Base-by-base conservation (phyloP, 2,797 vertebrate genomes). In the Danio kyathit region DNA sequence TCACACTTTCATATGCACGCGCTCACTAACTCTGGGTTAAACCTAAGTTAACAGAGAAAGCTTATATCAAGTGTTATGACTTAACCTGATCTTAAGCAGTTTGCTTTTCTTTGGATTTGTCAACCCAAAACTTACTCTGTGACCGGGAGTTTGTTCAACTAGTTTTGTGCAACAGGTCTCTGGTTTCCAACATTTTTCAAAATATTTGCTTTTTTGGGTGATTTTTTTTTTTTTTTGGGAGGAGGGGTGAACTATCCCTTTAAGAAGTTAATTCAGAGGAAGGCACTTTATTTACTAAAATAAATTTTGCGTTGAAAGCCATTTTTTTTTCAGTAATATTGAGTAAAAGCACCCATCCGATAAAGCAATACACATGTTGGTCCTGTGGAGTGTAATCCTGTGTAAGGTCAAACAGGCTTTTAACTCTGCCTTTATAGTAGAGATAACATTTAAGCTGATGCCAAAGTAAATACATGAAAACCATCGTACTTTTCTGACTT, bases 361-460 rank as follows among this genome's bases (percentile, higher is more conserved):
- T 77, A 56, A 59, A 67, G 64, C 5, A 6, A 38, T 48, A 19
- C 76, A 63, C 40, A 43, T 43, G 46, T 71, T 79, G 17, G 16
- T 61, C 38, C 56, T 12, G 4, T n/a, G 67, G 17, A 71, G 46
- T 51, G n/a, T 21, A 49, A 51, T 43, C n/a, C 38, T 67, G 64
- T 66, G 9, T 51, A 63, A 51, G 17, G 29, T 49, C 8, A 79
- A 70, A 78, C 56, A 1, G 17, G 38, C 29, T 72, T 72, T 72
- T 6, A 56, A 11, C 11, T 43, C 63, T 61, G 48, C 38, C 63
- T 52, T 79, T 61, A 79, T 44, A 3, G 19, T 4, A 61, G 46
- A 56, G 48, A 64, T 46, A 72, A 44, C 38, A 63, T 38, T 60
- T 54, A 71, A 43, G 38, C 8, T 65, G 14, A 7, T 59, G 19